These are phyloP conservation scores for Nomada lathburiana DNA, from an alignment of 2,888 invertebrate species.

Conservation along the genomic window DNA sequence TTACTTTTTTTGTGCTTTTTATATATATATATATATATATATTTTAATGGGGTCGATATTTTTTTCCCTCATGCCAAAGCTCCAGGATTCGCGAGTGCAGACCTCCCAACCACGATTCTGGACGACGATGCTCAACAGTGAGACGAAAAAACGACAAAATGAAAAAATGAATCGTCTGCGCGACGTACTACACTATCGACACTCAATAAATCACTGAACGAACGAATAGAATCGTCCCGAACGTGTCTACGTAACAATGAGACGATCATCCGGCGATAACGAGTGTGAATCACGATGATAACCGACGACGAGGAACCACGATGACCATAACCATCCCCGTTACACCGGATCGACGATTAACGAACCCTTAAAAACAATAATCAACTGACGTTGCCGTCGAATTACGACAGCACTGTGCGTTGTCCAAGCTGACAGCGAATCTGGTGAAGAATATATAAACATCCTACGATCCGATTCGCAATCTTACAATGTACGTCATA, in stretches of 20 bases:
- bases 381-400: neutral
- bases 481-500: conserved; percentile 20
- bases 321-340: neutral
- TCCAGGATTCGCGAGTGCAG: neutral
- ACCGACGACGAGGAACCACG: neutral
- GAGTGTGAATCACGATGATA: neutral
- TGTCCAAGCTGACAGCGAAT: conserved; percentile 53
- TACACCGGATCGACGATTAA: conserved; percentile 13
- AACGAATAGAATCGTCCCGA: neutral
- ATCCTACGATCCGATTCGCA: neutral
- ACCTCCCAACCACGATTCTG: neutral
- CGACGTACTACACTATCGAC: neutral
- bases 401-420: conserved; percentile 59
- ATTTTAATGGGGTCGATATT: neutral
- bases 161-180: neutral
- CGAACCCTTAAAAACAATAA: conserved; percentile 12
- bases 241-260: neutral
- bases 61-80: neutral
- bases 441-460: neutral
- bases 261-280: neutral
- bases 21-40: neutral
- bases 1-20: neutral
- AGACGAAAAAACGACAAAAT: conserved; percentile 2
- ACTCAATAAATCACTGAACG: neutral
- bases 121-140: neutral